Evolutionary conservation across 2,888 invertebrate genomes (phyloP), one percentile per base, ranked within the genome.

Genomic region (Malthinus seriepunctatus): DNA sequence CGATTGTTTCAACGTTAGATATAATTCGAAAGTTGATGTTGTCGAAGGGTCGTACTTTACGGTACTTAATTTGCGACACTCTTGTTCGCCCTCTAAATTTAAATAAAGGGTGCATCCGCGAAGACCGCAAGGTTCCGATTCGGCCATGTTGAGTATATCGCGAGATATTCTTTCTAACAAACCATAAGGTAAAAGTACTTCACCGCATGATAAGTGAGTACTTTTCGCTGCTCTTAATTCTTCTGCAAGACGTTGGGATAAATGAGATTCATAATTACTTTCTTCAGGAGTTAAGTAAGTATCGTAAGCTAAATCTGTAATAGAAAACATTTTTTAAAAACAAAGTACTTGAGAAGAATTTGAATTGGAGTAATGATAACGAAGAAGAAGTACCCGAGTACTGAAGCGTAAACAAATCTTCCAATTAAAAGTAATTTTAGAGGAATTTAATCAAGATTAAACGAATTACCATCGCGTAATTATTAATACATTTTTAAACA

Each of bases 21-120:
- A 91, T 71, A 95, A 84, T 80, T 95, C 95, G 78, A 95, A 95
- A 63, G 95, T 95, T 62, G 94, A 90, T 49, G 94, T 90, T 32
- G 93, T 91, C 75, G 86, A 87, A 51, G 91, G 90, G 80, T 95
- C 94, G 73, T 91, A 88, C 79, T 92, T 90, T 78, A 95, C 86
- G 72, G 89, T 89, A 55, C 92, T 91, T 69, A 95, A 84, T 73
- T 88, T 84, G 69, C 90, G 83, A 77, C 85, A 84, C 62, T 84
- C 82, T 62, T 82, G 83, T 71, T 87, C 87, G 48, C 88, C 88
- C 75, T 92, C 90, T 70, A 92, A 90, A 77, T 90, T 89, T 54
- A 94, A 88, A 77, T 89, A 91, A 60, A 94, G 83, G 10, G 90
- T 89, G 74, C 93, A 92, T 37, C 94, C 94, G 68, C 91, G 81